Percentiles rank a stretch among this genome's conserved stretches.
Conservation (phyloP, 2,888 invertebrate species). For the Imbricaverruca yamaguchii region DNA sequence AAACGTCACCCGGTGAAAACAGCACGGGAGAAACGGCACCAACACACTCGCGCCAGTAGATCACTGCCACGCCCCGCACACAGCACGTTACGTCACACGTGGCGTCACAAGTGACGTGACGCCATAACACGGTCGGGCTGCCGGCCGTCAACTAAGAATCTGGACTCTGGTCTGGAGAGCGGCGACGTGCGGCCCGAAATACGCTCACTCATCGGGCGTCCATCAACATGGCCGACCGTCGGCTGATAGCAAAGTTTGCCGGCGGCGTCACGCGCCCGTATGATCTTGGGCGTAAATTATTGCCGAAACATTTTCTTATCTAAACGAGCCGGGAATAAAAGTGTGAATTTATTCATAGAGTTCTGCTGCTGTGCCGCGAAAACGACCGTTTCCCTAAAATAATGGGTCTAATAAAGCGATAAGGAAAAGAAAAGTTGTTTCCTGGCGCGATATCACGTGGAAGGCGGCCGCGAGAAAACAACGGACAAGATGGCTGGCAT, state of each 20-base stretch:
- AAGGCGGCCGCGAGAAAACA: not conserved
- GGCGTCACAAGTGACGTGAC: too few relatives aligned
- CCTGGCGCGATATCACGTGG: not conserved
- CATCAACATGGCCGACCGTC: not conserved
- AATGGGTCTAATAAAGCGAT: slow-evolving; percentile 22
- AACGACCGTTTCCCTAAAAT: slow-evolving; percentile 16
- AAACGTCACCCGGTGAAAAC: too few relatives aligned
- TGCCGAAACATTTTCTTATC: slow-evolving; percentile 20
- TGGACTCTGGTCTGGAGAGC: too few relatives aligned
- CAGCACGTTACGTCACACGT: too few relatives aligned
- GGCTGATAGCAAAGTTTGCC: slow-evolving; percentile 7
- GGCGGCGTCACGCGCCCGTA: not conserved
- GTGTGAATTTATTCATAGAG: slow-evolving; percentile 22
- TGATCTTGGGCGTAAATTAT: slow-evolving; percentile 19
- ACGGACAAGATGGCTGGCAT: not conserved
- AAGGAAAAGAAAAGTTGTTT: slow-evolving; percentile 21
- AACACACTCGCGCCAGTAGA: too few relatives aligned
- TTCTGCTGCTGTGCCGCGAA: not conserved
- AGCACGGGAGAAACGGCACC: too few relatives aligned
- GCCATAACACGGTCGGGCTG: too few relatives aligned
- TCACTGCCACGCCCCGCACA: too few relatives aligned
- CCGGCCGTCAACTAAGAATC: too few relatives aligned
- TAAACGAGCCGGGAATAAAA: slow-evolving; percentile 21
- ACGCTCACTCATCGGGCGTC: not conserved
- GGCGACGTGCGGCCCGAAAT: too few relatives aligned